Percentiles rank a stretch among this genome's conserved stretches.
Conservation (phyloP, 2,797 vertebrate genomes). For the Antennarius maculatus region DNA sequence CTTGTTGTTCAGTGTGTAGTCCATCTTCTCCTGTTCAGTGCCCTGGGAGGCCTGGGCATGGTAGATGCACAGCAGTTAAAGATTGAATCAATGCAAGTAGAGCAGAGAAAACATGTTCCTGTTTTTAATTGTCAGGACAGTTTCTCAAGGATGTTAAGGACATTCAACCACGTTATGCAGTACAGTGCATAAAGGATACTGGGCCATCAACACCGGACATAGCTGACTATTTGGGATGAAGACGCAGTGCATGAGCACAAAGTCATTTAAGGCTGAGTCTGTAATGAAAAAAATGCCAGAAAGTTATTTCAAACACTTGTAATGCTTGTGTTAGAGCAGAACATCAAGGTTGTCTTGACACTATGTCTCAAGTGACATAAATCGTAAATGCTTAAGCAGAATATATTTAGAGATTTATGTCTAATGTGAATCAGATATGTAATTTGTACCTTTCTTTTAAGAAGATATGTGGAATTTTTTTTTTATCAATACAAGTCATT, state of each 20-base stretch:
- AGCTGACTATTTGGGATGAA: slow-evolving; percentile 96
- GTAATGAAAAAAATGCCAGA: slow-evolving; percentile 41
- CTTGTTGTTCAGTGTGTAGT: slow-evolving; percentile 95
- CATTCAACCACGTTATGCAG: background rate
- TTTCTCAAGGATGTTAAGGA: slow-evolving; percentile 1
- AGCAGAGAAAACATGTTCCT: background rate
- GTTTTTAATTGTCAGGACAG: background rate
- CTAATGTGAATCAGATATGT: background rate
- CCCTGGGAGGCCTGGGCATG: slow-evolving; percentile 94
- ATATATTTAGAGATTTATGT: no score
- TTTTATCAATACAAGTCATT: no score
- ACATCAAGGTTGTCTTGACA: slow-evolving; percentile 33
- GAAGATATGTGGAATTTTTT: no score
- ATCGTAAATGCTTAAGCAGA: no score
- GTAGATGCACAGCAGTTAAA: slow-evolving; percentile 91
- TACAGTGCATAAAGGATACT: slow-evolving; percentile 91
- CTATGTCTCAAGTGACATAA: no score
- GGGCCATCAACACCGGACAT: slow-evolving; percentile 90
- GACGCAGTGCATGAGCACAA: slow-evolving; percentile 96
- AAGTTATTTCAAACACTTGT: slow-evolving; percentile 31
- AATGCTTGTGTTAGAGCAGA: slow-evolving; percentile 24
- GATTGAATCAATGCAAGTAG: slow-evolving; percentile 37
- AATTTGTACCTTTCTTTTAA: no score
- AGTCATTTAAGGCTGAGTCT: slow-evolving; percentile 94
- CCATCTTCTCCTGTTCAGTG: slow-evolving; percentile 94